phyloP scores from a whole-genome alignment of 2,888 invertebrate genomes.

The Crocallis elinguaria region DNA sequence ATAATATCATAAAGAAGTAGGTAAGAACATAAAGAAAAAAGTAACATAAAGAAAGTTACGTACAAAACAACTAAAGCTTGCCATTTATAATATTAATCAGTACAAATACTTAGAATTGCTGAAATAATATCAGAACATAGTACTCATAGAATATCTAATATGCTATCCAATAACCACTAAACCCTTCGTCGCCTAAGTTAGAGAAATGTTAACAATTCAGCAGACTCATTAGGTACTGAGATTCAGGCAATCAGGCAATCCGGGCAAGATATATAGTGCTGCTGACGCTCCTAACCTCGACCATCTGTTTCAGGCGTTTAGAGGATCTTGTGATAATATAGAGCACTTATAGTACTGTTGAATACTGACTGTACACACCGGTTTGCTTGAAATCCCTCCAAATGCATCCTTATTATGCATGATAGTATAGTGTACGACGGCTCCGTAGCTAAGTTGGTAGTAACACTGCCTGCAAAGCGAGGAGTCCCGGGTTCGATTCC shows the following conservation, averaged over 20 bases:
- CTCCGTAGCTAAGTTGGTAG: no score
- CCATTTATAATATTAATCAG: background rate
- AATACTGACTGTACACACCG: background rate
- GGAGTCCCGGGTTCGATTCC: no score
- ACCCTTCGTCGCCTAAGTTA: slow-evolving; percentile 19
- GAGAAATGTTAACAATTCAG: slow-evolving; percentile 34
- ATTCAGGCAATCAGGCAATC: slow-evolving; percentile 28
- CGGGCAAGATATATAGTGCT: slow-evolving; percentile 25
- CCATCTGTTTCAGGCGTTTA: slow-evolving; percentile 25
- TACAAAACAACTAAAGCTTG: no score
- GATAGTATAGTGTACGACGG: no score
- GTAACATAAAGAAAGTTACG: no score
- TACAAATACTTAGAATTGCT: background rate
- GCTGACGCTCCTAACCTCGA: slow-evolving; percentile 21
- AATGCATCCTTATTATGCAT: background rate
- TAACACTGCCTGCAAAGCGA: no score
- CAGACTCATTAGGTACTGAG: slow-evolving; percentile 25
- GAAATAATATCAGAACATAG: background rate
- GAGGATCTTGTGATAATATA: slow-evolving; percentile 19
- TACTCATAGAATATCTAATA: background rate
- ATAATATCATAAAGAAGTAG: no score
- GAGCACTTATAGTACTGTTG: slow-evolving; percentile 5
- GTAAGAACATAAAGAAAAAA: no score
- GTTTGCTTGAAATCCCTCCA: background rate
- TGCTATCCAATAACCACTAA: slow-evolving; percentile 13